Evolutionary conservation across 2,888 invertebrate genomes (phyloP).

Genomic region (Unio delphinus): DNA sequence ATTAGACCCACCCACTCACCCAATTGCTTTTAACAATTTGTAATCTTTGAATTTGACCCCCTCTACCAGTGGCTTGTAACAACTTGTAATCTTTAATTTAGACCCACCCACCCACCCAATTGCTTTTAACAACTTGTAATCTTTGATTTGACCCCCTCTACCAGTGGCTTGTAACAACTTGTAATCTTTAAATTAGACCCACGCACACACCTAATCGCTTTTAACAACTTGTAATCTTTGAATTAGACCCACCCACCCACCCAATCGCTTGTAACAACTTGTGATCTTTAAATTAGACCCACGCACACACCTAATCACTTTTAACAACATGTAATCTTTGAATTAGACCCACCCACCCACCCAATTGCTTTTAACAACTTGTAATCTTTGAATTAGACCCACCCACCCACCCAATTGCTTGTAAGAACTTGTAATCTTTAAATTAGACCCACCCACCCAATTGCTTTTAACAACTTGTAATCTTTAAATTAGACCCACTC

Average conservation of each 20-base stretch:
- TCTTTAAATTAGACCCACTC: too few relatives aligned
- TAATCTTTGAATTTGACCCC: background rate
- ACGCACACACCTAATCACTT: constrained; percentile 40
- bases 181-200: background rate
- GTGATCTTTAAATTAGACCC: background rate
- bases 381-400: too few relatives aligned
- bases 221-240: background rate
- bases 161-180: constrained; percentile 38
- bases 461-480: too few relatives aligned
- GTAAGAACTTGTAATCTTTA: too few relatives aligned
- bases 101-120: too few relatives aligned
- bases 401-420: too few relatives aligned
- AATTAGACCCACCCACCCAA: too few relatives aligned
- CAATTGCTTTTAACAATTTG: constrained; percentile 36
- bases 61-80: constrained; percentile 43
- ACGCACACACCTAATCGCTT: background rate
- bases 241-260: constrained; percentile 19
- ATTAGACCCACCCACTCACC: constrained; percentile 22
- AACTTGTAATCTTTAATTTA: background rate
- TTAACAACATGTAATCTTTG: background rate
- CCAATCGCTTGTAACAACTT: constrained; percentile 36
- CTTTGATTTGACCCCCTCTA: constrained; percentile 17
- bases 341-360: background rate
- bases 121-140: too few relatives aligned
- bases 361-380: too few relatives aligned